These are phyloP conservation scores for Australoheros scitulus DNA, from an alignment of 2,113 vertebrate species.

Conservation along the genomic window DNA sequence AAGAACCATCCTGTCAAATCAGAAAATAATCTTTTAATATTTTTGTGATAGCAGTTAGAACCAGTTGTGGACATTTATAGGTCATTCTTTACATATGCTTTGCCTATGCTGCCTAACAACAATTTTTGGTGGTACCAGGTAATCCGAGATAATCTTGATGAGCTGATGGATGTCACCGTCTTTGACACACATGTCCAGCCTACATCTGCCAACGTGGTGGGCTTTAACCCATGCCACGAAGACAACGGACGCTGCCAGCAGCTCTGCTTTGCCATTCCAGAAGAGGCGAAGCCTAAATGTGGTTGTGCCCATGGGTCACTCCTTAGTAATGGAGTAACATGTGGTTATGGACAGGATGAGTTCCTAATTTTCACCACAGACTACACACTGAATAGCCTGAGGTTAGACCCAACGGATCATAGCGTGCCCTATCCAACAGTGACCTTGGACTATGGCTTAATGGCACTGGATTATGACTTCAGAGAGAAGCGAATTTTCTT, in stretches of 20 bases:
- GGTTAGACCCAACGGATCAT: slow-evolving; percentile 87
- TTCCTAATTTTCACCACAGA: slow-evolving; percentile 88
- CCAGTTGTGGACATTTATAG: neutral
- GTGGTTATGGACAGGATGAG: slow-evolving; percentile 85
- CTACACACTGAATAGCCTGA: slow-evolving; percentile 84
- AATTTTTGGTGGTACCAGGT: slow-evolving; percentile 60
- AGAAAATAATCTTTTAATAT: neutral
- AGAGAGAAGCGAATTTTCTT: slow-evolving; percentile 87
- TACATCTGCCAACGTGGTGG: slow-evolving; percentile 80
- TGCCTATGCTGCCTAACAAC: neutral
- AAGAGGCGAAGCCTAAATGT: slow-evolving; percentile 79
- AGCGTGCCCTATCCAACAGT: slow-evolving; percentile 84
- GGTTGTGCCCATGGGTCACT: slow-evolving; percentile 88
- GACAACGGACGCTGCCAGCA: slow-evolving; percentile 90
- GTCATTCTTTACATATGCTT: neutral
- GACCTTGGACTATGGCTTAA: slow-evolving; percentile 75
- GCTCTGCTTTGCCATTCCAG: slow-evolving; percentile 89
- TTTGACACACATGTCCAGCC: slow-evolving; percentile 85
- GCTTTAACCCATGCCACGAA: slow-evolving; percentile 87
- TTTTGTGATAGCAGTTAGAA: neutral
- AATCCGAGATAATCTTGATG: slow-evolving; percentile 86
- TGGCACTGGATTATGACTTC: slow-evolving; percentile 88
- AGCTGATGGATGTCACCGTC: slow-evolving; percentile 85
- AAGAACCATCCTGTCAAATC: neutral
- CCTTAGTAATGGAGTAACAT: slow-evolving; percentile 84